Evolutionary conservation across 2,888 invertebrate species (phyloP).

Genomic region (Omphaloscelis lunosa): DNA sequence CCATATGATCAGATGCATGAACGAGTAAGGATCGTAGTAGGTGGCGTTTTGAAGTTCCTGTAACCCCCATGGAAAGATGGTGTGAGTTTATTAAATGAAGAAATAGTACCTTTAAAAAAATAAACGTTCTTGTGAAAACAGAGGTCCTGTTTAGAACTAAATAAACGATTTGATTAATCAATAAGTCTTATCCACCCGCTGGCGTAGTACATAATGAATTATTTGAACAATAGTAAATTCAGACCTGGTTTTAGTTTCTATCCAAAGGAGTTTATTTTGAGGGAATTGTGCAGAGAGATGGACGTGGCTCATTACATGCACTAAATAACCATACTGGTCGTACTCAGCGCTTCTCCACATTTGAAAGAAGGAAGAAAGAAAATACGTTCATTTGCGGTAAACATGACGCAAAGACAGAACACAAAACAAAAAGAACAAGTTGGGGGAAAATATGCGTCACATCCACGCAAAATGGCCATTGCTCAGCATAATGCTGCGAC

Average conservation of each 20-base stretch:
- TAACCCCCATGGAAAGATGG: background rate
- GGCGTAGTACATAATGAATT: background rate
- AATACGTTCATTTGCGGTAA: too few relatives aligned
- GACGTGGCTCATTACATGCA: background rate
- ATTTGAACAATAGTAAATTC: background rate
- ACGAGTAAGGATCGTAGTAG: background rate
- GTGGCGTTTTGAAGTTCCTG: background rate
- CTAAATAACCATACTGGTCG: too few relatives aligned
- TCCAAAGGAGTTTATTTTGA: background rate
- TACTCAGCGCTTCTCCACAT: too few relatives aligned
- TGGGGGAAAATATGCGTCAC: too few relatives aligned
- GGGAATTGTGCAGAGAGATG: background rate
- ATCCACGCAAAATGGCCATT: too few relatives aligned
- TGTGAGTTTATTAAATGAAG: background rate
- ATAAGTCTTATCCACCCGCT: background rate
- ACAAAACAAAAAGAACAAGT: too few relatives aligned
- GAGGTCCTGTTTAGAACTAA: background rate
- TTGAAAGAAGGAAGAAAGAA: too few relatives aligned
- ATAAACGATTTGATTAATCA: background rate
- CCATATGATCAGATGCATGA: background rate
- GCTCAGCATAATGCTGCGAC: too few relatives aligned
- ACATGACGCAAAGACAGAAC: too few relatives aligned
- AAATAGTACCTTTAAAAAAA: background rate
- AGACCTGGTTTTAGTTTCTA: background rate
- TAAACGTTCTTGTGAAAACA: background rate